phyloP scores from a whole-genome alignment of 2,888 invertebrate species.

The Limnephilus rhombicus region DNA sequence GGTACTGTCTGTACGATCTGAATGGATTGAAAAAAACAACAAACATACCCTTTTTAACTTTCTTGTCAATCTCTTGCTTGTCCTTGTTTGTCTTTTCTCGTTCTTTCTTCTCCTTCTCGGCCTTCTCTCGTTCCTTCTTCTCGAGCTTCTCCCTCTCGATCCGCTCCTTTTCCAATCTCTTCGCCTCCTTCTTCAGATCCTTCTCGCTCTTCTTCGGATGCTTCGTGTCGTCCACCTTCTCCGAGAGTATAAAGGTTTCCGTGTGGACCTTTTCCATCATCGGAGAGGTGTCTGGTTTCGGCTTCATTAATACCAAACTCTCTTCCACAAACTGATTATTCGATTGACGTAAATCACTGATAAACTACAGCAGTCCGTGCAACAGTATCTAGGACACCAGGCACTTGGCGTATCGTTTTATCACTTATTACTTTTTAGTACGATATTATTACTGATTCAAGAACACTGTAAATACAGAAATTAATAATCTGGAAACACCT shows the following conservation, averaged over 20 bases:
- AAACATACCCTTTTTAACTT: slow-evolving; percentile 65
- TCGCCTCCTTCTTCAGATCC: slow-evolving; percentile 77
- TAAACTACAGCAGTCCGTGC: neutral
- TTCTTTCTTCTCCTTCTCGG: slow-evolving; percentile 74
- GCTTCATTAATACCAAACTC: slow-evolving; percentile 66
- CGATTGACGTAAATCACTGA: neutral
- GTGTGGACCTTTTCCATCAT: slow-evolving; percentile 66
- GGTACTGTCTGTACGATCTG: no score
- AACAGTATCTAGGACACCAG: neutral
- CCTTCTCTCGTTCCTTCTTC: slow-evolving; percentile 76
- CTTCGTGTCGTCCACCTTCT: slow-evolving; percentile 77
- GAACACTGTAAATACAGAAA: slow-evolving; percentile 8
- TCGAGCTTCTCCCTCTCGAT: slow-evolving; percentile 76
- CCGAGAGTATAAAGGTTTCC: slow-evolving; percentile 78
- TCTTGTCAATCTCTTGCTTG: slow-evolving; percentile 56
- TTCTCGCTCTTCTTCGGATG: slow-evolving; percentile 74
- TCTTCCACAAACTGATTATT: slow-evolving; percentile 61
- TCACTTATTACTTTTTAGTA: slow-evolving; percentile 2
- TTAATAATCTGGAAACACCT: neutral
- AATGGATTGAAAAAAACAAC: neutral
- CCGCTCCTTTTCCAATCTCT: slow-evolving; percentile 76
- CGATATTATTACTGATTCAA: neutral
- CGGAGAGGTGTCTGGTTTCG: slow-evolving; percentile 68
- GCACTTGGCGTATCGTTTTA: slow-evolving; percentile 12
- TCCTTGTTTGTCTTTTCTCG: slow-evolving; percentile 67